Evolutionary conservation across 2,797 vertebrate species (phyloP).

Genomic region (Periparus ater): DNA sequence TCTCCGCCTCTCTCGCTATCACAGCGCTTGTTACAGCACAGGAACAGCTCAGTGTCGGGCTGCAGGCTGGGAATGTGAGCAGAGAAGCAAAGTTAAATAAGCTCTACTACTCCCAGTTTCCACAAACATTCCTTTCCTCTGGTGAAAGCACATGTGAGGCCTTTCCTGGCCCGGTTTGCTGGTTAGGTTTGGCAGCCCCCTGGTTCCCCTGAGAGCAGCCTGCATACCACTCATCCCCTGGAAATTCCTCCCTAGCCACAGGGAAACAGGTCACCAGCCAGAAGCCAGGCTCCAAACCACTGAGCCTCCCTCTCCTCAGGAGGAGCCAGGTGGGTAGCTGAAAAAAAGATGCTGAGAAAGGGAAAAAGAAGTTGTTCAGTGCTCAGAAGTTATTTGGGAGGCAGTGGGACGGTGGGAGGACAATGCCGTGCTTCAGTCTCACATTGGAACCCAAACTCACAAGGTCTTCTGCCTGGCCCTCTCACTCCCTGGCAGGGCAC

Average conservation of each 20-base stretch:
- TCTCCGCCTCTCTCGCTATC: fast-evolving
- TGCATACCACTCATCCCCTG: not conserved
- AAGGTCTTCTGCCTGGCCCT: not conserved
- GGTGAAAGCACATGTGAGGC: not conserved
- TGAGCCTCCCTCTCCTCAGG: not conserved
- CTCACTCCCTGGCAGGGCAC: too few relatives aligned
- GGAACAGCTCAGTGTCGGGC: not conserved
- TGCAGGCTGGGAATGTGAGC: not conserved
- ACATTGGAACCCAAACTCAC: not conserved
- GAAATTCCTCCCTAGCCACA: slow-evolving; percentile 55
- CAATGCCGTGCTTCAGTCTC: not conserved
- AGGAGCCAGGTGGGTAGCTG: slow-evolving; percentile 10
- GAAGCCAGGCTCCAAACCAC: not conserved
- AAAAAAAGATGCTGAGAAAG: not conserved
- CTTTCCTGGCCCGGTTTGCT: slow-evolving; percentile 22
- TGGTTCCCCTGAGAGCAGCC: not conserved
- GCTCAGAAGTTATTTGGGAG: not conserved
- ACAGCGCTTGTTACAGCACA: fast-evolving
- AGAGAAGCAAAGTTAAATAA: not conserved
- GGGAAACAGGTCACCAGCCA: slow-evolving; percentile 32
- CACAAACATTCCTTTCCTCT: slow-evolving; percentile 50
- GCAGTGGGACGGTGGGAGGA: not conserved
- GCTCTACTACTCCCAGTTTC: not conserved
- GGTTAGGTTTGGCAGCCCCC: slow-evolving; percentile 5
- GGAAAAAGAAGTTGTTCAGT: not conserved